These are phyloP conservation scores for Cyprinodon variegatus DNA, from an alignment of 2,113 vertebrate genomes.

Conservation along the genomic window DNA sequence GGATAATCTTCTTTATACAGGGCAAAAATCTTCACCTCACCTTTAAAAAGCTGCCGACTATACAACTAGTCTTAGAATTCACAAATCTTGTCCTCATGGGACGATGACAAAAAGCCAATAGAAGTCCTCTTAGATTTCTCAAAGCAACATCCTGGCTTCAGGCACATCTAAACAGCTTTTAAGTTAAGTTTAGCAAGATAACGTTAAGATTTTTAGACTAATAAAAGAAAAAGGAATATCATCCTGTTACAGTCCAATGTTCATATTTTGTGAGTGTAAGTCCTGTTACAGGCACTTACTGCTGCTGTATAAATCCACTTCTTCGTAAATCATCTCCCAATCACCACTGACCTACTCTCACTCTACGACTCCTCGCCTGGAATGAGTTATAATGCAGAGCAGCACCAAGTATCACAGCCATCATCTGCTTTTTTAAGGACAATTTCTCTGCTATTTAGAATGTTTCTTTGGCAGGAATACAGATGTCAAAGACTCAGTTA, in stretches of 20 bases:
- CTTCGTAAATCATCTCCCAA: conserved; percentile 55
- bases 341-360: conserved; percentile 25
- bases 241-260: conserved; percentile 42
- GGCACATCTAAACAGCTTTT: conserved; percentile 40
- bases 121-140: conserved; percentile 10
- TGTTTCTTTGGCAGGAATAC: conserved; percentile 11
- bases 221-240: conserved; percentile 47
- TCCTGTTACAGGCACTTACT: conserved; percentile 42
- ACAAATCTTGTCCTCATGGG: too few species aligned
- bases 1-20: too few species aligned
- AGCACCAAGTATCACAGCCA: conserved; percentile 12
- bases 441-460: conserved; percentile 31
- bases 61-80: too few species aligned
- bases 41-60: too few species aligned
- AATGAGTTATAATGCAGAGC: conserved; percentile 37
- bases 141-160: conserved; percentile 29
- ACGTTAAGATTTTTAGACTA: conserved; percentile 38
- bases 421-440: conserved; percentile 15
- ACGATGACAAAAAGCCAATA: background rate
- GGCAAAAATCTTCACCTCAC: too few species aligned
- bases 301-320: conserved; percentile 51
- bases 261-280: conserved; percentile 50
- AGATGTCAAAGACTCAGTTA: background rate
- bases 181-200: conserved; percentile 40
- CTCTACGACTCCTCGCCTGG: conserved; percentile 23